These are phyloP conservation scores for Frieseomelitta varia DNA, from an alignment of 1,140 invertebrate species.

Conservation along the genomic window DNA sequence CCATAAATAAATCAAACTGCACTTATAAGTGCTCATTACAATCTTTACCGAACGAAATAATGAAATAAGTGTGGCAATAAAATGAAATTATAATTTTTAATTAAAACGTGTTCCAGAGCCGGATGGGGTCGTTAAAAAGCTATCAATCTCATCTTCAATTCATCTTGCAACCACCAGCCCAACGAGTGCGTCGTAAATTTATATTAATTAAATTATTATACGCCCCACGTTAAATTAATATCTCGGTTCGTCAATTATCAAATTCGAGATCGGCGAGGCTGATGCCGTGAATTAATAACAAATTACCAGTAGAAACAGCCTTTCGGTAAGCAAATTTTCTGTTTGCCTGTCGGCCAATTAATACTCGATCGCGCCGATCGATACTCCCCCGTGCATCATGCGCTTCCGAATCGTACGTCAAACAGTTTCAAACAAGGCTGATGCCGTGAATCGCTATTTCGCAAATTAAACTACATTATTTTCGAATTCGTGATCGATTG, in stretches of 20 bases:
- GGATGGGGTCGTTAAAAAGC: conserved; percentile 61
- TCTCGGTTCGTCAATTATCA: neutral
- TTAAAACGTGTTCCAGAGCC: conserved; percentile 52
- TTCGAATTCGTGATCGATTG: no score
- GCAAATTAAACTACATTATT: neutral
- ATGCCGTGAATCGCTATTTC: neutral
- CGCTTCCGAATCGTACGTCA: neutral
- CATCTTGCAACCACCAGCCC: neutral
- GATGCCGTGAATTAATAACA: neutral
- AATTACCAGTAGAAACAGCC: neutral
- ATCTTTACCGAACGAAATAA: neutral
- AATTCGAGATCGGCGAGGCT: no score
- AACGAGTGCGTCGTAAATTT: neutral
- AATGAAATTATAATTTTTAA: neutral
- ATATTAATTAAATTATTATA: neutral
- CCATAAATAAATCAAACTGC: neutral
- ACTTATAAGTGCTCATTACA: neutral
- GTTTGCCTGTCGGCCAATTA: neutral
- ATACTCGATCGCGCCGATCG: neutral
- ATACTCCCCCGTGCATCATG: neutral
- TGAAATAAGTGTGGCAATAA: neutral
- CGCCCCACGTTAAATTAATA: neutral
- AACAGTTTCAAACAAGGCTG: neutral
- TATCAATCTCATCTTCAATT: neutral
- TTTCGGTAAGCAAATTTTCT: neutral